These are phyloP conservation scores for Chromoteleia sp. DNA, from an alignment of 2,888 invertebrate genomes.

Conservation along the genomic window DNA sequence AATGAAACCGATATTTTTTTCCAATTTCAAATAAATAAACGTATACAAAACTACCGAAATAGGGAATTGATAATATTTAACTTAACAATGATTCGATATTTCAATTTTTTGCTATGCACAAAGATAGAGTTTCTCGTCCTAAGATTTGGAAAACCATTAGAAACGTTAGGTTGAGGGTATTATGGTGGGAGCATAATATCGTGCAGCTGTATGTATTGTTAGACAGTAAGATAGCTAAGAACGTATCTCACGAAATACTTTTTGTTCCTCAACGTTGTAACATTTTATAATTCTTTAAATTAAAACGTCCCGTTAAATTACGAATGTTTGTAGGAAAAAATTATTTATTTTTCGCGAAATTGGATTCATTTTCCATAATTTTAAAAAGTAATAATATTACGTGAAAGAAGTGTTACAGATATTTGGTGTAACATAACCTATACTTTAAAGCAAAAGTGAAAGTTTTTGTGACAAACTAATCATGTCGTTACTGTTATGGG, in stretches of 20 bases:
- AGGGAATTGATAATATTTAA: not conserved
- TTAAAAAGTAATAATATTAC: too few relatives aligned
- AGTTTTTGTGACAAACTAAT: too few relatives aligned
- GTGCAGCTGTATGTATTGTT: constrained; percentile 76
- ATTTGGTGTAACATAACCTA: not conserved
- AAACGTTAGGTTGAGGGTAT: constrained; percentile 75
- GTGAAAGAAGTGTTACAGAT: not conserved
- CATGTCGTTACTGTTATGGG: too few relatives aligned
- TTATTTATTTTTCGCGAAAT: too few relatives aligned
- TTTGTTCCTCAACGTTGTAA: constrained; percentile 66
- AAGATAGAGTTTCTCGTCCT: constrained; percentile 42
- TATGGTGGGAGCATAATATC: constrained; percentile 60
- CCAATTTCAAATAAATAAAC: too few relatives aligned
- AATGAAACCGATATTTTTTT: too few relatives aligned
- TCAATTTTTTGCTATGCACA: constrained; percentile 22
- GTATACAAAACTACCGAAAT: too few relatives aligned
- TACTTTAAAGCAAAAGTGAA: too few relatives aligned
- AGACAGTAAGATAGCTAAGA: constrained; percentile 81
- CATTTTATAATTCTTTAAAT: constrained; percentile 3
- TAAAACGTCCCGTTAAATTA: too few relatives aligned
- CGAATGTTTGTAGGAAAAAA: too few relatives aligned
- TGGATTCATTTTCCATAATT: too few relatives aligned
- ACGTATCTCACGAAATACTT: constrained; percentile 68
- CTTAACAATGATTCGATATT: too few relatives aligned
- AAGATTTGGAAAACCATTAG: constrained; percentile 71